phyloP scores from a whole-genome alignment of 2,888 invertebrate genomes.

The Periphyllus acericola region DNA sequence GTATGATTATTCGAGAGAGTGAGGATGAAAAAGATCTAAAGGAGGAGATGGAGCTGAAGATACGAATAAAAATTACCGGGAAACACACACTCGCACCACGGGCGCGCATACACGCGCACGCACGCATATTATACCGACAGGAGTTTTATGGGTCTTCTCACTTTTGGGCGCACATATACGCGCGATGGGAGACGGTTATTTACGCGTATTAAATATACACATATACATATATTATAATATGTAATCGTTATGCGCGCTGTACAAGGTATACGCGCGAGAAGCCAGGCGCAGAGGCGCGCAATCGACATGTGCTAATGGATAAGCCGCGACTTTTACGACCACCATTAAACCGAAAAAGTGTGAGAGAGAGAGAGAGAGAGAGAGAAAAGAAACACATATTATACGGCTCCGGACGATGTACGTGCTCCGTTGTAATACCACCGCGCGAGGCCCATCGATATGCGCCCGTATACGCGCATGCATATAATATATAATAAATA shows the following conservation, averaged over 20 bases:
- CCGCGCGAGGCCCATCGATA: neutral
- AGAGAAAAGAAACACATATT: neutral
- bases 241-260: neutral
- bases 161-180: conserved; percentile 3
- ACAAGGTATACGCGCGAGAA: conserved; percentile 10
- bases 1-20: neutral
- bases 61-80: conserved; percentile 30
- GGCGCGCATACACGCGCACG: too few relatives aligned
- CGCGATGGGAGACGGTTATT: conserved; percentile 23
- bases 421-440: conserved; percentile 4
- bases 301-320: conserved; percentile 59
- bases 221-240: neutral
- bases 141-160: conserved; percentile 38
- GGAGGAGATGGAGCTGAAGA: neutral
- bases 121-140: conserved; percentile 20
- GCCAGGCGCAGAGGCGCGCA: neutral
- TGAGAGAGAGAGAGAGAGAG: neutral
- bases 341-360: conserved; percentile 46
- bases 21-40: neutral
- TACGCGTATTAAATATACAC: neutral
- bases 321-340: conserved; percentile 56
- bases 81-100: neutral
- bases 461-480: neutral
- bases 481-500: neutral
- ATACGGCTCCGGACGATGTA: neutral